Percentiles rank a stretch among this genome's conserved stretches.
Conservation (phyloP, 2,888 invertebrate species). For the Pterostichus niger region DNA sequence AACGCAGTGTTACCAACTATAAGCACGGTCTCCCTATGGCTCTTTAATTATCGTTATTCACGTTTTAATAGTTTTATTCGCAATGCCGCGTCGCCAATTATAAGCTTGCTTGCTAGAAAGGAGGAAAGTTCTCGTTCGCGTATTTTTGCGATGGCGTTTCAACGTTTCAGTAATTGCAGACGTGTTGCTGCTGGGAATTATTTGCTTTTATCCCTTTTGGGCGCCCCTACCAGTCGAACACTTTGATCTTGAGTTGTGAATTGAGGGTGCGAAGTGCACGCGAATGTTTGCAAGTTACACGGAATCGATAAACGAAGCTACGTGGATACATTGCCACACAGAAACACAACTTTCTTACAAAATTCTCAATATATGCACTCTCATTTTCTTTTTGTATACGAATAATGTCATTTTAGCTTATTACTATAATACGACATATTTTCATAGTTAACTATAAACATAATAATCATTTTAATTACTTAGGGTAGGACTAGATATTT, state of each 20-base stretch:
- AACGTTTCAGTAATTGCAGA: conserved; percentile 58
- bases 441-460: too few relatives aligned
- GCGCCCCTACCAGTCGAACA: conserved; percentile 13
- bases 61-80: conserved; percentile 65
- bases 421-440: too few relatives aligned
- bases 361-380: too few relatives aligned
- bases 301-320: conserved; percentile 15
- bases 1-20: background rate
- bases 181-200: conserved; percentile 62
- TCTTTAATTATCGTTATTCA: conserved; percentile 65
- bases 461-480: too few relatives aligned
- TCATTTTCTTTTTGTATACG: too few relatives aligned
- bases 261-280: conserved; percentile 28
- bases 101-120: conserved; percentile 18
- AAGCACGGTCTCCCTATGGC: conserved; percentile 19
- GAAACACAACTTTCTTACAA: background rate
- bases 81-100: conserved; percentile 52
- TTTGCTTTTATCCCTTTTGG: conserved; percentile 56
- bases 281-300: conserved; percentile 25
- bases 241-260: conserved; percentile 55
- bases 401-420: too few relatives aligned
- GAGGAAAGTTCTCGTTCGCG: conserved; percentile 9
- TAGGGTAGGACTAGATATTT: too few relatives aligned
- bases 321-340: background rate
- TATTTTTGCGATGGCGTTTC: conserved; percentile 47